Evolutionary conservation across 2,113 vertebrate genomes (phyloP), one percentile per base, ranked within the genome.

Genomic region (Vidua chalybeata): DNA sequence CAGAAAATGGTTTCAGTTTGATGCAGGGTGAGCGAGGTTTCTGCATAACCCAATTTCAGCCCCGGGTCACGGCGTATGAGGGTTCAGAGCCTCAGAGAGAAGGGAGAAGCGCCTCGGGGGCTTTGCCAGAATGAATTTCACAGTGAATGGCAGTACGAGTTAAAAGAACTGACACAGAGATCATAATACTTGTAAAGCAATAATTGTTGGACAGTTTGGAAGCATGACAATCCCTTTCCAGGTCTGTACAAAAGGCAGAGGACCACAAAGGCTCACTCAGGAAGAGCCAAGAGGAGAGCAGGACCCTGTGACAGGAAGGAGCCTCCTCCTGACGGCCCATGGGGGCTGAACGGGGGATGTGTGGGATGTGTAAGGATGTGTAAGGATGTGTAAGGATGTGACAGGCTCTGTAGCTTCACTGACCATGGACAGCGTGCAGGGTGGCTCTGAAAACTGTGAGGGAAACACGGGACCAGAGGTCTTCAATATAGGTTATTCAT

Each of bases 251-350:
- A 35, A 66, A 51, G 63, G 24, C 41, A 66, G 19, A 62, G 35
- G 49, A 27, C 1, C 16, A 17, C 0, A 1, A 46, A 51, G 27
- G 22, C 30, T 51, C 45, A 1, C 7, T 24, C 22, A 7, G 35
- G 46, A 23, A 16, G 41, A 49, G 55, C 20, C 33, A 9, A 13
- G 48, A 22, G n/a, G 20, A 31, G 5, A 6, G 10, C 28, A 16
- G 35, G 9, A 48, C 22, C 21, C 10, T 18, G 59, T 2, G 48
- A 15, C 27, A 26, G 46, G 15, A 27, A 26, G 46, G 15, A 27
- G 43, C 13, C 19, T 37, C 37, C 43, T 31, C 3, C 7, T 4
- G 43, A 3, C 2, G 30, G 20, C 1, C 0, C 7, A 8, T 2
- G 15, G 30, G 30, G n/a, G 6, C 5, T 30, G 17, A 20, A 26